Conservation (phyloP, 2,113 vertebrate genomes). For the Atlantisia rogersi region DNA sequence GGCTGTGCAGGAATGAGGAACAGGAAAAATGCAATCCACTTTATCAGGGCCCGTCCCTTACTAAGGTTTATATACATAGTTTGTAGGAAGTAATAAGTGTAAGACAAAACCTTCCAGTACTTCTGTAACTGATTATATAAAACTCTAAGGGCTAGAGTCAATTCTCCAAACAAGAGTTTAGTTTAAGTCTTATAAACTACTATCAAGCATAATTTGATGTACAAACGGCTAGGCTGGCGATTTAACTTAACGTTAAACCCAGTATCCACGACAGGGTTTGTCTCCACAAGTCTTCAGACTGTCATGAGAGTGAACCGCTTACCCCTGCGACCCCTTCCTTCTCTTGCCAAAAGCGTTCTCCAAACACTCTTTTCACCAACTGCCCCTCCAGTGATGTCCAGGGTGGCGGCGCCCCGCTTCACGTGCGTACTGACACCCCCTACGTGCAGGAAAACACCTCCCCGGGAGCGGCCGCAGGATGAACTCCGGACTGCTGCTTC, state of each 20-base stretch:
- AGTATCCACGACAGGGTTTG: accelerated
- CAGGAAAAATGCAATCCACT: conserved; percentile 46
- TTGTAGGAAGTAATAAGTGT: background rate
- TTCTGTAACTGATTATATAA: background rate
- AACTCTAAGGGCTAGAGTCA: background rate
- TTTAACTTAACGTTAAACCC: background rate
- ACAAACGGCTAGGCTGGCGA: too few relatives aligned
- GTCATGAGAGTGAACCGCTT: accelerated
- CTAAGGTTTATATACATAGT: background rate
- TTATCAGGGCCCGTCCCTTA: conserved; percentile 10
- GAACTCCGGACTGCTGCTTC: background rate
- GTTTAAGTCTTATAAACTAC: background rate
- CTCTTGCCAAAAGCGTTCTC: background rate
- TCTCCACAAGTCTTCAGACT: background rate
- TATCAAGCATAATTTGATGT: background rate
- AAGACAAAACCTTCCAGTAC: background rate
- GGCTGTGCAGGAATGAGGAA: conserved; percentile 53
- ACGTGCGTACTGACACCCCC: background rate
- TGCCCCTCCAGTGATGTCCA: accelerated
- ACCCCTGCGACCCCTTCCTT: background rate
- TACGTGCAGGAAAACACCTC: background rate
- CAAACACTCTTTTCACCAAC: background rate
- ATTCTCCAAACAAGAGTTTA: background rate
- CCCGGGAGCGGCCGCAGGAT: accelerated
- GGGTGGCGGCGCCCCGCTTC: background rate